A percentile compares a stretch with the other conserved stretches of the same genome.
Conservation (phyloP, 1,140 invertebrate species). For the Cherax destructor region DNA sequence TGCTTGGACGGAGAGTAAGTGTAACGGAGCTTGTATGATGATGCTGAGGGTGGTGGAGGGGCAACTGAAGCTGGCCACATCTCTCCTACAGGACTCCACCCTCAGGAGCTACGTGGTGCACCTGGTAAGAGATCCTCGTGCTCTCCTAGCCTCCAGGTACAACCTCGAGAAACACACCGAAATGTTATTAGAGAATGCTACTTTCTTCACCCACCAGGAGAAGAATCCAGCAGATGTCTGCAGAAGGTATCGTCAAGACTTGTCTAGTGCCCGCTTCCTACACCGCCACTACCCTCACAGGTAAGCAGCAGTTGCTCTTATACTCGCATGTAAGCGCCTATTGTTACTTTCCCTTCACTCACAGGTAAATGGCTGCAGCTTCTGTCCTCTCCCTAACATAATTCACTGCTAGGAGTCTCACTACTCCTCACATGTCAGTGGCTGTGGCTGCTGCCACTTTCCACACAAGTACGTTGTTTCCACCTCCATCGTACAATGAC, state of each 20-base stretch:
- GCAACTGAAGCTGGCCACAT: background rate
- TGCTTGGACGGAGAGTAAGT: background rate
- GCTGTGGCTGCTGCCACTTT: too few species aligned
- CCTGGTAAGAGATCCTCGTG: slow-evolving; percentile 38
- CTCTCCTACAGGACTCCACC: slow-evolving; percentile 16
- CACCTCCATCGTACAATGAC: too few species aligned
- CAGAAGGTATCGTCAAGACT: slow-evolving; percentile 15
- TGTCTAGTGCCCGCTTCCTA: slow-evolving; percentile 1
- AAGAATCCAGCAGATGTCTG: background rate
- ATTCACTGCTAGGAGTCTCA: too few species aligned
- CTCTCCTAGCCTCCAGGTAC: slow-evolving; percentile 7
- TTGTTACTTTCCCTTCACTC: too few species aligned
- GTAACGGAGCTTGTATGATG: background rate
- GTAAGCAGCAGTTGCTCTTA: background rate
- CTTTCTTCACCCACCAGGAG: background rate
- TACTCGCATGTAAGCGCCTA: too few species aligned
- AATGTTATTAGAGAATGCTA: background rate
- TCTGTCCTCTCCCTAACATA: too few species aligned
- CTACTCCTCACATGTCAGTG: too few species aligned
- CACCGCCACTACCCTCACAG: slow-evolving; percentile 3
- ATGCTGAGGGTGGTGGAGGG: background rate
- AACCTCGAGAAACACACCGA: background rate
- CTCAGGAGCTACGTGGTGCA: background rate
- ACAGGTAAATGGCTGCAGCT: too few species aligned
- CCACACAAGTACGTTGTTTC: too few species aligned